phyloP scores from a whole-genome alignment of 2,888 invertebrate species.

The Orthosia gracilis region DNA sequence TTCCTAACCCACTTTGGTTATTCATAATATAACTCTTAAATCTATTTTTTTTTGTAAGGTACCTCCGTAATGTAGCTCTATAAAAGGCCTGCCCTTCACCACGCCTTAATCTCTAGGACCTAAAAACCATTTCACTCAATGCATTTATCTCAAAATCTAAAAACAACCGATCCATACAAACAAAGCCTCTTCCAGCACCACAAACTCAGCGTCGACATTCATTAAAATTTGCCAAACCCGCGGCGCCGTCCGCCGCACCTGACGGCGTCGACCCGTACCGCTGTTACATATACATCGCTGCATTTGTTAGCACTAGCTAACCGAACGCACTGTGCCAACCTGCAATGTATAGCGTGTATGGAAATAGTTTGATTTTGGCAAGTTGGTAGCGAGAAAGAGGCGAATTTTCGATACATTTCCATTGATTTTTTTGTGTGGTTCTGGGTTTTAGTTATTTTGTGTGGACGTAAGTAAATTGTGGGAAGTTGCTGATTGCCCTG shows the following conservation, averaged over 20 bases:
- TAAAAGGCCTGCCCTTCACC: too few species aligned
- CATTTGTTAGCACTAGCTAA: slow-evolving; percentile 36
- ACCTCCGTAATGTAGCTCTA: too few species aligned
- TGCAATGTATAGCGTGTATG: slow-evolving; percentile 35
- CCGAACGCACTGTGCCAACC: slow-evolving; percentile 17
- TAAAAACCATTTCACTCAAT: too few species aligned
- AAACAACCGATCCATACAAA: background rate
- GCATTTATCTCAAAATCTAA: background rate
- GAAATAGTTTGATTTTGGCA: slow-evolving; percentile 18
- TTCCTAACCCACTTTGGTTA: too few species aligned
- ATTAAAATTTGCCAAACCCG: slow-evolving; percentile 82
- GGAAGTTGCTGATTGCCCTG: background rate
- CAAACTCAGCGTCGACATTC: slow-evolving; percentile 78
- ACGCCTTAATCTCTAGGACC: too few species aligned
- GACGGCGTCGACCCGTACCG: slow-evolving; percentile 64
- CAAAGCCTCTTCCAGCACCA: slow-evolving; percentile 74
- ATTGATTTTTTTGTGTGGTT: slow-evolving; percentile 40
- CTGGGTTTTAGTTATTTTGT: too few species aligned
- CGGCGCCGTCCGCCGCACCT: slow-evolving; percentile 74
- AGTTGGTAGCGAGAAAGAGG: slow-evolving; percentile 5
- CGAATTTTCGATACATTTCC: slow-evolving; percentile 55
- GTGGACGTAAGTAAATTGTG: too few species aligned
- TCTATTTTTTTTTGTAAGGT: too few species aligned
- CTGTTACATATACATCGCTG: slow-evolving; percentile 69
- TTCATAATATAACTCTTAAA: too few species aligned